These are phyloP conservation scores for Drosophila gaucha DNA, from an alignment of 2,888 invertebrate genomes.

Conservation along the genomic window DNA sequence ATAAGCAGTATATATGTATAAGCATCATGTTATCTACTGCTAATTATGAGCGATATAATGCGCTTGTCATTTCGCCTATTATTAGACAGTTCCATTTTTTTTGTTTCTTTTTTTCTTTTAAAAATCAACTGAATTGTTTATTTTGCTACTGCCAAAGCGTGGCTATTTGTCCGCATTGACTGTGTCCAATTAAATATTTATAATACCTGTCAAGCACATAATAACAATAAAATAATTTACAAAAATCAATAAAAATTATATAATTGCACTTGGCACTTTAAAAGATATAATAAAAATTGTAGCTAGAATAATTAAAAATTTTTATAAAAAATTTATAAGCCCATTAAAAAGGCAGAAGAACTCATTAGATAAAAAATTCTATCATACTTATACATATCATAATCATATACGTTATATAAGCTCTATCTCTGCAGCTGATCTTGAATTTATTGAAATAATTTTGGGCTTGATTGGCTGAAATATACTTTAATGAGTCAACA, in stretches of 20 bases:
- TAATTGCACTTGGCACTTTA: neutral
- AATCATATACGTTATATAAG: neutral
- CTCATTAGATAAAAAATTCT: no score
- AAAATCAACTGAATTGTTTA: conserved; percentile 36
- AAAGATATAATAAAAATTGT: neutral
- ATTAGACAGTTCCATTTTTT: conserved; percentile 12
- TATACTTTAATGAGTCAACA: conserved; percentile 53
- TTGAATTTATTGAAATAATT: conserved; percentile 5
- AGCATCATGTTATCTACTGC: conserved; percentile 26
- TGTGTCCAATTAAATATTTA: conserved; percentile 11
- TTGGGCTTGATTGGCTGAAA: neutral
- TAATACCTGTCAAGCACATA: neutral
- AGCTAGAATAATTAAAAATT: neutral
- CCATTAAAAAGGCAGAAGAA: no score
- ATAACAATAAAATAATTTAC: neutral
- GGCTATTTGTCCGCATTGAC: conserved; percentile 30
- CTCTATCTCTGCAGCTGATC: neutral
- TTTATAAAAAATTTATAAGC: neutral
- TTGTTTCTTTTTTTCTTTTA: conserved; percentile 28
- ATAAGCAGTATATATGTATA: neutral
- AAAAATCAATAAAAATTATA: neutral
- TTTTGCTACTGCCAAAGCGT: conserved; percentile 12
- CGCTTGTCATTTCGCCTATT: conserved; percentile 39
- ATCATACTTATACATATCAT: no score
- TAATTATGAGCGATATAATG: conserved; percentile 58